phyloP scores from a whole-genome alignment of 2,888 invertebrate genomes.

The Lordiphosa andalusiaca region DNA sequence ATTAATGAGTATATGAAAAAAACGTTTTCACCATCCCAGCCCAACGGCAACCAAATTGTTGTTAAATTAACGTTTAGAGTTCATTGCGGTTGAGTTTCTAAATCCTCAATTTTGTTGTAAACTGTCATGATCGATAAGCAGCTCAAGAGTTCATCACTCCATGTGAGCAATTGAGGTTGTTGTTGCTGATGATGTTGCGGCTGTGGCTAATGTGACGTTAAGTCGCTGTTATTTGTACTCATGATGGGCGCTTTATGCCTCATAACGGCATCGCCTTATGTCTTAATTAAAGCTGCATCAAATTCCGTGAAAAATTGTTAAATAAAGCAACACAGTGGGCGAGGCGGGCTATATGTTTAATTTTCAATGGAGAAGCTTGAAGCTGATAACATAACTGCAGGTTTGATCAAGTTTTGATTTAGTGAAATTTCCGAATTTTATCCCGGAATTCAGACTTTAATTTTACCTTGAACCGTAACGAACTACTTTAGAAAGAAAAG shows the following conservation, averaged over 20 bases:
- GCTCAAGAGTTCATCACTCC: slow-evolving; percentile 47
- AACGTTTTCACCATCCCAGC: slow-evolving; percentile 48
- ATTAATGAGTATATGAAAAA: slow-evolving; percentile 37
- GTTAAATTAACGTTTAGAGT: slow-evolving; percentile 37
- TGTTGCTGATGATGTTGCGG: slow-evolving; percentile 15
- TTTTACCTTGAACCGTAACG: too few relatives aligned
- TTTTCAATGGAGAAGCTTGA: too few relatives aligned
- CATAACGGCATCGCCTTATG: slow-evolving; percentile 42
- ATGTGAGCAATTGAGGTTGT: slow-evolving; percentile 12
- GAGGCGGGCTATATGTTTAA: neutral
- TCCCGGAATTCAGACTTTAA: too few relatives aligned
- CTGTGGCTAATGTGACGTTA: slow-evolving; percentile 38
- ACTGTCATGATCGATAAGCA: slow-evolving; percentile 45
- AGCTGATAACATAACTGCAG: too few relatives aligned
- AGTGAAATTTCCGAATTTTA: too few relatives aligned
- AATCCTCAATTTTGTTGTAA: slow-evolving; percentile 39
- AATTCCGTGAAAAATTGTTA: slow-evolving; percentile 32
- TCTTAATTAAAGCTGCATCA: slow-evolving; percentile 38
- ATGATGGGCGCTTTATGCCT: slow-evolving; percentile 24
- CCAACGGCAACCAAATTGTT: slow-evolving; percentile 5
- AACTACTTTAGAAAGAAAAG: too few relatives aligned
- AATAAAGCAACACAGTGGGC: slow-evolving; percentile 24
- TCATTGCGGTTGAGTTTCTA: slow-evolving; percentile 31
- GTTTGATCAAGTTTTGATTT: too few relatives aligned
- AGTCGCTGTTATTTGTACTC: slow-evolving; percentile 28